Percentiles rank a stretch among this genome's conserved stretches.
phyloP scores from a whole-genome alignment of 2,888 invertebrate species.

The Sphinx pinastri region DNA sequence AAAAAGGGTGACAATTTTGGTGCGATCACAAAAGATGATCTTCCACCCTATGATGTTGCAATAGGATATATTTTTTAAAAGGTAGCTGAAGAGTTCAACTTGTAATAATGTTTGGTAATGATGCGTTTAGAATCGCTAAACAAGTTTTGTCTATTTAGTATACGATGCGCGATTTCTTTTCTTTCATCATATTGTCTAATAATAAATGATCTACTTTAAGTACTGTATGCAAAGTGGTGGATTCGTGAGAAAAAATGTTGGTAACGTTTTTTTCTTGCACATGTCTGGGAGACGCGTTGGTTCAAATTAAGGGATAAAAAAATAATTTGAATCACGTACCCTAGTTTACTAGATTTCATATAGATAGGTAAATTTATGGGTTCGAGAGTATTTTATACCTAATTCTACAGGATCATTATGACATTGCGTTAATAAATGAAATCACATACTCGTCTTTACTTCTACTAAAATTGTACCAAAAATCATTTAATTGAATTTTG shows the following conservation, averaged over 20 bases:
- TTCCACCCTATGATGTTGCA: constrained; percentile 30
- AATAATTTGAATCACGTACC: background rate
- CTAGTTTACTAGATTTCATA: background rate
- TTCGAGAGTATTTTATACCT: too few relatives aligned
- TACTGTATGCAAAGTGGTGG: constrained; percentile 57
- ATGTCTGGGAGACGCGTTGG: constrained; percentile 1
- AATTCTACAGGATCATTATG: too few relatives aligned
- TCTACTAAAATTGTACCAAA: too few relatives aligned
- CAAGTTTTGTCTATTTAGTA: constrained; percentile 79
- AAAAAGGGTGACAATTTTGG: constrained; percentile 42
- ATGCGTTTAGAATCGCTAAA: constrained; percentile 76
- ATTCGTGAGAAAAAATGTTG: constrained; percentile 66
- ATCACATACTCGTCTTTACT: too few relatives aligned
- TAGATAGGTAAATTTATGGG: background rate
- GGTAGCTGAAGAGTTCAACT: constrained; percentile 24
- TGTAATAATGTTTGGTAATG: constrained; percentile 56
- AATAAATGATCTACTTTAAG: constrained; percentile 61
- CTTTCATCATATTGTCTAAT: constrained; percentile 49
- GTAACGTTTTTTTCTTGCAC: constrained; percentile 13
- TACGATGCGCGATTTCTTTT: constrained; percentile 61
- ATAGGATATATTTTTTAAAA: constrained; percentile 37
- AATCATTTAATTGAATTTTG: too few relatives aligned
- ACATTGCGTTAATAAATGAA: too few relatives aligned
- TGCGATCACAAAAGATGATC: constrained; percentile 30
- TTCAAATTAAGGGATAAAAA: too few relatives aligned